Evolutionary conservation across 2,888 invertebrate genomes (phyloP), one percentile per base, ranked within the genome.

Genomic region (Lobophora halterata): DNA sequence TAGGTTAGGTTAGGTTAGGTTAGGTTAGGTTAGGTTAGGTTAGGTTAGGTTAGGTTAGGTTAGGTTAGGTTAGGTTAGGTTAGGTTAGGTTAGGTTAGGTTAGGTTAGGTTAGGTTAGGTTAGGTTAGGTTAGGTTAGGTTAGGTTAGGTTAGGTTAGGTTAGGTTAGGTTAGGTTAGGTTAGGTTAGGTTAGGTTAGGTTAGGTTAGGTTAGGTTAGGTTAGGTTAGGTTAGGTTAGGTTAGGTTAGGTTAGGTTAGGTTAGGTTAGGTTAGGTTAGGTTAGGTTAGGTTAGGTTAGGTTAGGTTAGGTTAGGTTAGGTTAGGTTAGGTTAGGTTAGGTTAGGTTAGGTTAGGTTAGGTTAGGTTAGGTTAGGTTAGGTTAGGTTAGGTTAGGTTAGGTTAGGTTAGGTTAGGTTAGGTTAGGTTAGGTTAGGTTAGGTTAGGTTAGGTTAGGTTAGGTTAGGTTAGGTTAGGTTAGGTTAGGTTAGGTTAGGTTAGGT

Each of bases 11-110:
- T 47, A 41, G 39, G 45, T 39, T 50, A 48, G 52, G 52, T 52
- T 52, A 54, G 51, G 49, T 50, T 48, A 44, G 47, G 45, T 47
- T 50, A 52, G 51, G 51, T 51, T 52, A 52, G 52, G 52, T 52
- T 52, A 52, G 52, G 52, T 52, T 52, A 48, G 49, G n/a, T 47
- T 51, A 45, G 47, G 50, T 47, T 50, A 46, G 49, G 52, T 48
- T 52, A 49, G 49, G 52, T 53, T 53, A 49, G 52, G 46, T 52
- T 49, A 52, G 49, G 49, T 52, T 50, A 50, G 47, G 50, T 47
- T 47, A 47, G 47, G 45, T 47, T 44, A 45, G 45, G 44, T 47
- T 39, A 42, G 45, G 44, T 50, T 47, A 42, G 45, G 46, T 38
- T 45, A 46, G 49, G 41, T 41, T 49, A 49, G 46, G 41, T 52